phyloP scores from a whole-genome alignment of 2,797 vertebrate species.

The Columba guinea region DNA sequence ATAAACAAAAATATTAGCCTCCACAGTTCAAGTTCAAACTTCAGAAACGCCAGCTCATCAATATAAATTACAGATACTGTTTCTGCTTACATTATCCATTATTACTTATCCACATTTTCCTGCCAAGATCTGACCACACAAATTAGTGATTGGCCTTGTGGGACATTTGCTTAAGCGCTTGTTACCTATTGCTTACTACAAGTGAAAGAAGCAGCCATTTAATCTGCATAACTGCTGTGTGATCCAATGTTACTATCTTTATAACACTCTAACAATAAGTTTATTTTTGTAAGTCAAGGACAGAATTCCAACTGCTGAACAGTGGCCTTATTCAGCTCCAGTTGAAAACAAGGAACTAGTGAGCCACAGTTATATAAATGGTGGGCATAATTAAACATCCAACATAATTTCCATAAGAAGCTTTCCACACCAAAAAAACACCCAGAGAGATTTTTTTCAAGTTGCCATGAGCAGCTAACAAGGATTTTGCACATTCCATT shows the following conservation, averaged over 20 bases:
- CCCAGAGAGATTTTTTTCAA: background rate
- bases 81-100: background rate
- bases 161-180: background rate
- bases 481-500: background rate
- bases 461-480: background rate
- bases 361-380: background rate
- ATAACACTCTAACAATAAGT: background rate
- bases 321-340: background rate
- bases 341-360: background rate
- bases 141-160: background rate
- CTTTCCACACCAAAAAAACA: background rate
- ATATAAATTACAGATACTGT: background rate
- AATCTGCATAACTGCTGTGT: background rate
- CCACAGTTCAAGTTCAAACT: background rate
- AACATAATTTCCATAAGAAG: background rate
- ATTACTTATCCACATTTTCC: background rate
- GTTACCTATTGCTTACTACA: background rate
- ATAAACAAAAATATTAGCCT: background rate
- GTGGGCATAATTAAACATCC: background rate
- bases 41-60: background rate
- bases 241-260: background rate
- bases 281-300: background rate
- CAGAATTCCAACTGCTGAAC: constrained; percentile 5
- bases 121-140: background rate
- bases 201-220: background rate